A percentile compares a stretch with the other conserved stretches of the same genome.
phyloP scores from a whole-genome alignment of 2,888 invertebrate genomes.

The Xylocampa areola region DNA sequence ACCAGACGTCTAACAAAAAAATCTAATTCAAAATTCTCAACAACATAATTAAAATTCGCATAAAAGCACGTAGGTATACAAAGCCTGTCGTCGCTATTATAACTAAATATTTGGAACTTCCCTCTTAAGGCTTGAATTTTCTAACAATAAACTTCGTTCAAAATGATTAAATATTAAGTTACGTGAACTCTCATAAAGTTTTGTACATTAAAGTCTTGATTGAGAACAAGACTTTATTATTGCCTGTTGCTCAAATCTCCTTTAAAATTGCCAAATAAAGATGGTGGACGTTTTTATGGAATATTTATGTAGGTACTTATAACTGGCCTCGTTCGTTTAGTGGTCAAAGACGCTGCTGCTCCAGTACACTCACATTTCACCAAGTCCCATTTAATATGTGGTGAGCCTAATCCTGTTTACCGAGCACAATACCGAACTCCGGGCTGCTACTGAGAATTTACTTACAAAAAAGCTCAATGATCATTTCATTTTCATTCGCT shows the following conservation, averaged over 20 bases:
- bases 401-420: too few species aligned
- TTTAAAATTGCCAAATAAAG: constrained; percentile 13
- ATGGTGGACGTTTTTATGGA: constrained; percentile 1
- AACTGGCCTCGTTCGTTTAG: too few species aligned
- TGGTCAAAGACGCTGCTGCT: too few species aligned
- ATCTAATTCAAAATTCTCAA: constrained; percentile 21
- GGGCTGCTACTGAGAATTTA: too few species aligned
- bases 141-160: constrained; percentile 53
- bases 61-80: constrained; percentile 37
- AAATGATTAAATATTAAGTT: constrained; percentile 62
- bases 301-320: too few species aligned
- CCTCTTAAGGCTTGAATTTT: constrained; percentile 49
- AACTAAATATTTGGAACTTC: constrained; percentile 57
- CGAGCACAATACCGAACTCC: too few species aligned
- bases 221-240: constrained; percentile 47
- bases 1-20: constrained; percentile 5
- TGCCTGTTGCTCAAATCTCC: constrained; percentile 36
- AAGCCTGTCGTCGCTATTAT: constrained; percentile 47
- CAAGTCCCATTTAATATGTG: too few species aligned
- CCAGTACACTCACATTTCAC: too few species aligned
- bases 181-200: constrained; percentile 54
- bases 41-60: constrained; percentile 54
- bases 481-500: too few species aligned
- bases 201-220: constrained; percentile 46
- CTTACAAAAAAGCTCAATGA: too few species aligned